Conservation (phyloP, 2,888 invertebrate species). For the Spilarctia lutea region DNA sequence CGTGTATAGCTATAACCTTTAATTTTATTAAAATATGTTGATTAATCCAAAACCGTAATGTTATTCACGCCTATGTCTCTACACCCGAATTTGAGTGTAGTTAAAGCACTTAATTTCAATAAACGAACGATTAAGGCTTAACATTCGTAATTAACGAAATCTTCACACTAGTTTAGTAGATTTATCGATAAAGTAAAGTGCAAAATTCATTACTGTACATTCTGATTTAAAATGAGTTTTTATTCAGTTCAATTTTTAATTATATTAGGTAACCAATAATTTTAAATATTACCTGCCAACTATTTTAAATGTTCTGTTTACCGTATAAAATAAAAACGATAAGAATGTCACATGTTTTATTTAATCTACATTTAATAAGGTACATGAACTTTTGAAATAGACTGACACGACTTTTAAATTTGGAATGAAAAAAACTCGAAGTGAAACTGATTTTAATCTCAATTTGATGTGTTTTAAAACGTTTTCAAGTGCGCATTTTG, state of each 20-base stretch:
- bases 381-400: neutral
- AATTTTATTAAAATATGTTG: slow-evolving; percentile 53
- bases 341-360: neutral
- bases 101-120: slow-evolving; percentile 49
- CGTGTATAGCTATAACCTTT: slow-evolving; percentile 27
- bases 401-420: neutral
- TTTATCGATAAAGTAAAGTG: slow-evolving; percentile 34
- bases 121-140: slow-evolving; percentile 45
- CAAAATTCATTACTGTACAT: slow-evolving; percentile 13
- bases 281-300: neutral
- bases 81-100: slow-evolving; percentile 37
- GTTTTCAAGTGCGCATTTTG: slow-evolving; percentile 32
- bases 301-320: neutral
- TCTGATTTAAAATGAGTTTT: neutral
- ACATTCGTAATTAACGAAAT: slow-evolving; percentile 37
- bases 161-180: slow-evolving; percentile 34
- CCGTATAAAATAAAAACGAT: neutral
- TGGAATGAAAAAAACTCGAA: neutral
- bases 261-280: neutral
- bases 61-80: slow-evolving; percentile 48
- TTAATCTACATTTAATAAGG: neutral
- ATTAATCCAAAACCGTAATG: slow-evolving; percentile 48
- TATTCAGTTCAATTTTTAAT: neutral
- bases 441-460: neutral
- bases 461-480: slow-evolving; percentile 28